A percentile compares a stretch with the other conserved stretches of the same genome.
phyloP scores from a whole-genome alignment of 2,888 invertebrate genomes.

The Agrilus cyanescens region DNA sequence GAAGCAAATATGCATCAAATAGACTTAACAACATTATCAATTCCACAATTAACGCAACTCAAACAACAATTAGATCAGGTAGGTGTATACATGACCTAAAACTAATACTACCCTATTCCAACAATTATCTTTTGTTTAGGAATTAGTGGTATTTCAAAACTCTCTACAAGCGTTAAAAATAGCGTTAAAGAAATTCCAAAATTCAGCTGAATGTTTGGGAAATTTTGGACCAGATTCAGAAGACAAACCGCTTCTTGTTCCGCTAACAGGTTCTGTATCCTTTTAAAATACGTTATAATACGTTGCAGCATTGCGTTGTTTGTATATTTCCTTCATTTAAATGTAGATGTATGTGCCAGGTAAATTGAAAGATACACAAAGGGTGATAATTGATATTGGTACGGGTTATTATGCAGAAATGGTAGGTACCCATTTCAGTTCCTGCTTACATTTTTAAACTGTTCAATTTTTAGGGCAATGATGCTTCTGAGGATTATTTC shows the following conservation, averaged over 20 bases:
- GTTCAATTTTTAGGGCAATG: slow-evolving; percentile 46
- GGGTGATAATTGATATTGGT: slow-evolving; percentile 89
- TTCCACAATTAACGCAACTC: slow-evolving; percentile 70
- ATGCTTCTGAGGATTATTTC: slow-evolving; percentile 83
- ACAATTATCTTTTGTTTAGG: slow-evolving; percentile 39
- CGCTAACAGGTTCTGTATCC: slow-evolving; percentile 80
- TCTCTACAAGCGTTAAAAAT: slow-evolving; percentile 81
- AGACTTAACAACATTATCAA: slow-evolving; percentile 66
- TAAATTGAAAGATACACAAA: slow-evolving; percentile 67
- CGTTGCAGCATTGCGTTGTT: background rate
- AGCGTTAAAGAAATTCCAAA: slow-evolving; percentile 81
- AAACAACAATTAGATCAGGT: slow-evolving; percentile 84
- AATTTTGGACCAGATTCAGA: slow-evolving; percentile 64
- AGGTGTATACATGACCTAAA: slow-evolving; percentile 5
- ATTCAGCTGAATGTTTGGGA: slow-evolving; percentile 74
- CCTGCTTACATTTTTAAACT: background rate
- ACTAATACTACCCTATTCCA: slow-evolving; percentile 12
- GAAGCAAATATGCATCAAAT: slow-evolving; percentile 63
- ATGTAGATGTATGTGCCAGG: slow-evolving; percentile 88
- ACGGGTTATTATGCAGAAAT: slow-evolving; percentile 95
- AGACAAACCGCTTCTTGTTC: slow-evolving; percentile 81
- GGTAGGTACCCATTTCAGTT: slow-evolving; percentile 39
- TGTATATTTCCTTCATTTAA: slow-evolving; percentile 3
- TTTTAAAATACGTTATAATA: slow-evolving; percentile 18
- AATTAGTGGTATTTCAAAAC: slow-evolving; percentile 78